These are phyloP conservation scores for Pantherophis vulpinus DNA, from an alignment of 2,797 vertebrate genomes.

Conservation along the genomic window DNA sequence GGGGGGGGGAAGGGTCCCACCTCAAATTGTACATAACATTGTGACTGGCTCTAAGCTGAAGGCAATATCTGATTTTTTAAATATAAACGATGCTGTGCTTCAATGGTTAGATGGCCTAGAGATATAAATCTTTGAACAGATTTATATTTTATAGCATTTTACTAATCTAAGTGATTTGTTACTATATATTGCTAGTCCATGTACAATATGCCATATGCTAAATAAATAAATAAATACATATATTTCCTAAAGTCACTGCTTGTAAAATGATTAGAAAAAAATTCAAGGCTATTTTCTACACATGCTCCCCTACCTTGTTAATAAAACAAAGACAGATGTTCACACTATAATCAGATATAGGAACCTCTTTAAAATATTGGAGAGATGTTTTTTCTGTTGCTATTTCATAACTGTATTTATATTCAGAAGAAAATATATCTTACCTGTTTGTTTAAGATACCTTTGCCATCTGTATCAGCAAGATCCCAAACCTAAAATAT, in stretches of 20 bases:
- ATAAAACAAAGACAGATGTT: not conserved
- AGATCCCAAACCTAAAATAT: slow-evolving; percentile 93
- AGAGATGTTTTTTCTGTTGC: not conserved
- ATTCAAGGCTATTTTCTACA: not conserved
- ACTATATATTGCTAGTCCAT: not conserved
- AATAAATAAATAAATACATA: no score
- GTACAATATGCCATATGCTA: not conserved
- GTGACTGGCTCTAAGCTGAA: not conserved
- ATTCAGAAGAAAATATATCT: slow-evolving; percentile 2
- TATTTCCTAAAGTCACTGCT: not conserved
- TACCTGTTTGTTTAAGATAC: slow-evolving; percentile 95
- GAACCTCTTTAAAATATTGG: not conserved
- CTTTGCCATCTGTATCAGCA: slow-evolving; percentile 92
- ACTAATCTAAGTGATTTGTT: not conserved
- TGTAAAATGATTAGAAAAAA: not conserved
- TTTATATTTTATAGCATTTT: not conserved
- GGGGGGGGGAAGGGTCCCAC: not conserved
- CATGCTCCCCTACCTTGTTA: not conserved
- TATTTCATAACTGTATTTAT: not conserved
- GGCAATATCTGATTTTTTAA: not conserved
- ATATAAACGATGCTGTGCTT: not conserved
- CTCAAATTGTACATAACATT: not conserved
- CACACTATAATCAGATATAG: not conserved
- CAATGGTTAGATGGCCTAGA: not conserved
- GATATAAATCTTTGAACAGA: not conserved